Percentiles rank a stretch among this genome's conserved stretches.
These are phyloP conservation scores for Calameuta idolon DNA, from an alignment of 2,888 invertebrate genomes.

Conservation along the genomic window DNA sequence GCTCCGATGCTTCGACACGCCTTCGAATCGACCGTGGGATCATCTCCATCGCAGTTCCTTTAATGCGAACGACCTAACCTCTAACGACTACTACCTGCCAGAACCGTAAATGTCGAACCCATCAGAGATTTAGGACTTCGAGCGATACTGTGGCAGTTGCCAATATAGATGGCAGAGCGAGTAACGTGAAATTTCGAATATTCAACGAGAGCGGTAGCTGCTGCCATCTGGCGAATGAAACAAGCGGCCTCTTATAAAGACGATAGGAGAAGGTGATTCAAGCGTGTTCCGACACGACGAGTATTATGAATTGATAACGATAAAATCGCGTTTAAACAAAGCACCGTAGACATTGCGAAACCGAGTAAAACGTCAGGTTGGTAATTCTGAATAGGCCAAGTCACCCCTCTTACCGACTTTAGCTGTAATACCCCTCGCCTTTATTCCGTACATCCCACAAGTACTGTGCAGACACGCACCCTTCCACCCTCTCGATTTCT, in stretches of 20 bases:
- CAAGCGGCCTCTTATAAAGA: background rate
- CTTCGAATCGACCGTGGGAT: background rate
- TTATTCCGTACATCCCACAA: background rate
- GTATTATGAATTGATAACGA: background rate
- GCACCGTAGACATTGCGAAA: conserved; percentile 2
- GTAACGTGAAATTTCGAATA: background rate
- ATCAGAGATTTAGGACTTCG: background rate
- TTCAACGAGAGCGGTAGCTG: background rate
- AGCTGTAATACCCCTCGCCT: background rate
- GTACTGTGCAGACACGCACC: background rate
- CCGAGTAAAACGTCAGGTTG: conserved; percentile 19
- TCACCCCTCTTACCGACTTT: background rate
- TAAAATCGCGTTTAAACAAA: background rate
- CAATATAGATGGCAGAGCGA: background rate
- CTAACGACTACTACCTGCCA: background rate
- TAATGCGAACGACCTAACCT: background rate
- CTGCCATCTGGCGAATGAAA: background rate
- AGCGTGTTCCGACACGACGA: background rate
- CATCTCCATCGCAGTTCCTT: background rate
- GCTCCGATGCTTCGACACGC: background rate
- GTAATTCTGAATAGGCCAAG: conserved; percentile 19
- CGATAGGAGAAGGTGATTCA: background rate
- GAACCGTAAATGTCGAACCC: background rate
- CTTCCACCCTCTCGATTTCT: background rate
- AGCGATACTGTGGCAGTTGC: background rate